Percentiles rank a stretch among this genome's conserved stretches.
Evolutionary conservation across 2,888 invertebrate genomes (phyloP).

Genomic region (Protula sp.): DNA sequence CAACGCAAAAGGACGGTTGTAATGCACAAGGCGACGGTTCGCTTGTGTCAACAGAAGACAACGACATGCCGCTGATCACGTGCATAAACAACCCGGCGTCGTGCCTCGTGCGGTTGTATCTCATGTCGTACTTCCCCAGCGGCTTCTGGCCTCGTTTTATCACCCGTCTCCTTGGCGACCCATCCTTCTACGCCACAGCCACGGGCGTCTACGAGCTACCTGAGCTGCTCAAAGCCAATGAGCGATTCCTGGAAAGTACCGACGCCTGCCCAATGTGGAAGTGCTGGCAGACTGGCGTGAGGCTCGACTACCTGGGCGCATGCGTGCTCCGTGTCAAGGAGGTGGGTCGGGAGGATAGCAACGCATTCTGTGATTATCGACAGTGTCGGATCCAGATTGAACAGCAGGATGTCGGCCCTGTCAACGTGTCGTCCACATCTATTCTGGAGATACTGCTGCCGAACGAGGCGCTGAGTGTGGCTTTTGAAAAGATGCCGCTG

Average conservation of each 20-base stretch:
- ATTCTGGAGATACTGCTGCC: conserved; percentile 83
- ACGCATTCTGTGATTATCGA: conserved; percentile 57
- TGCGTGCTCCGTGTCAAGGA: conserved; percentile 78
- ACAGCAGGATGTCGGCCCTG: conserved; percentile 57
- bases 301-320: conserved; percentile 76
- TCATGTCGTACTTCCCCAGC: conserved; percentile 92
- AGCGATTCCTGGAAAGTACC: not conserved
- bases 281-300: conserved; percentile 88
- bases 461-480: conserved; percentile 73
- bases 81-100: conserved; percentile 20
- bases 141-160: conserved; percentile 96
- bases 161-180: conserved; percentile 85
- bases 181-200: conserved; percentile 11
- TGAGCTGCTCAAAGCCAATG: conserved; percentile 17
- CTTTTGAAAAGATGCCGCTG: conserved; percentile 95
- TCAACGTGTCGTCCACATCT: conserved; percentile 73
- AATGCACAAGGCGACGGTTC: too few species aligned
- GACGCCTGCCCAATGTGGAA: conserved; percentile 62
- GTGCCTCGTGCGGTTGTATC: conserved; percentile 50
- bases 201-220: conserved; percentile 53
- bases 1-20: too few species aligned
- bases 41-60: too few species aligned
- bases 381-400: conserved; percentile 45
- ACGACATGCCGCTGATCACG: too few species aligned
- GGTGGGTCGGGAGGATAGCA: conserved; percentile 61